Base-by-base conservation (phyloP, 2,888 invertebrate species). In the Patella pellucida region DNA sequence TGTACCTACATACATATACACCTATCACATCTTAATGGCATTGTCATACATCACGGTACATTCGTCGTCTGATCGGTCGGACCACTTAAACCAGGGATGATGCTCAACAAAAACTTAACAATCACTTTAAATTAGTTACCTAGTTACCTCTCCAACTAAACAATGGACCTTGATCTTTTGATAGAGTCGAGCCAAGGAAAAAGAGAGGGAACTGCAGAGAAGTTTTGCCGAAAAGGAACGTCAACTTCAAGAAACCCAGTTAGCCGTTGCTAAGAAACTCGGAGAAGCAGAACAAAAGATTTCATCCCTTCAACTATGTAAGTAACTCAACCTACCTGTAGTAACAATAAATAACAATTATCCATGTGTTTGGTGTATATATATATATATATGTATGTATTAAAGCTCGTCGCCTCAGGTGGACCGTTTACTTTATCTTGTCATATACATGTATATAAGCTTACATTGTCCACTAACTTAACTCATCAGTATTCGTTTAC, bases 231-330 rank as follows among this genome's bases (percentile, higher is more conserved):
- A 92, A 74, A 90, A 90, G 76, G 91, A 91, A 81, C 86, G 89
- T 72, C 89, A 91, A 62, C 85, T 90, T 70, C 87, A 90, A 75
- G 91, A 91, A 75, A 89, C 87, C 16, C 90, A 91, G 81, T 82
- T 89, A 71, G 79, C 85, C n/a, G 87, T 91, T 71, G 89, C 89
- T 56, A 87, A 86, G 81, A 91, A 91, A 83, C 85, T 92, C 52
- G 90, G 91, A 70, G 91, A 92, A 78, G 90, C 91, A 50, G 92
- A 92, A 83, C 88, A 90, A 78, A 88, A 88, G 82, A 89, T 90
- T 56, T 81, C 88, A 74, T 85, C 89, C 69, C 85, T 92, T 76
- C 91, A 90, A 80, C 86, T 87, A 74, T 86, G 87, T 88, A 82
- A 79, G 83, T 76, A 51, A n/a, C n/a, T 15, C 54, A 3, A 31